These are phyloP conservation scores for Paramisgurnus dabryanus DNA, from an alignment of 2,113 vertebrate species.

Conservation along the genomic window DNA sequence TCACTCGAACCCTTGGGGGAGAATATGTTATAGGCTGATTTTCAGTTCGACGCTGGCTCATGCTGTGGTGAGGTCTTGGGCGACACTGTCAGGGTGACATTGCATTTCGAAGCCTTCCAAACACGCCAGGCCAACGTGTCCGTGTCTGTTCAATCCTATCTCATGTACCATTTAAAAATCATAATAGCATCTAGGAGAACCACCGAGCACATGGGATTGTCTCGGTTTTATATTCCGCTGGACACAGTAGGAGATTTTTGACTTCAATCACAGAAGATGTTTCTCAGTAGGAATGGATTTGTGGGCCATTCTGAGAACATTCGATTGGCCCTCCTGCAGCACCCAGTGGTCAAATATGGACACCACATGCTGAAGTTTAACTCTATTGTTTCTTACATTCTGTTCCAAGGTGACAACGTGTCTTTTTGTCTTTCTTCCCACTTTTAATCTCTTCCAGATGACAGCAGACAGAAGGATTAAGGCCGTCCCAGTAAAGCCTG, in stretches of 20 bases:
- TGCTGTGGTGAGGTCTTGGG: conserved; percentile 33
- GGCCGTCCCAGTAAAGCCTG: conserved; percentile 27
- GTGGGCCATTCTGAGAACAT: neutral
- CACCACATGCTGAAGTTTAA: conserved; percentile 46
- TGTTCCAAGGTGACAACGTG: conserved; percentile 33
- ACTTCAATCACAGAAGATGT: conserved; percentile 36
- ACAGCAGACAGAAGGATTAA: conserved; percentile 19
- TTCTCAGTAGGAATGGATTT: conserved; percentile 36
- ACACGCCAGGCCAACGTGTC: neutral
- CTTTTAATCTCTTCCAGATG: conserved; percentile 26
- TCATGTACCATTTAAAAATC: conserved; percentile 58
- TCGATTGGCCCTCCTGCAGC: conserved; percentile 57
- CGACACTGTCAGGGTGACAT: conserved; percentile 30
- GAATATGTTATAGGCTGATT: conserved; percentile 46
- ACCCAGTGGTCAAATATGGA: conserved; percentile 60
- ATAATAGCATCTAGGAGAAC: conserved; percentile 59
- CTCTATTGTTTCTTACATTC: neutral
- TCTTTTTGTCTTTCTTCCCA: conserved; percentile 20
- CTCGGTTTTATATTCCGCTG: conserved; percentile 18
- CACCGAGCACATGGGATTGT: conserved; percentile 5
- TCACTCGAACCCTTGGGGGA: conserved; percentile 30
- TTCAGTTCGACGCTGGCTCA: conserved; percentile 23
- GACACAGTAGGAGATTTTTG: conserved; percentile 35
- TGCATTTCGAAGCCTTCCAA: conserved; percentile 10
- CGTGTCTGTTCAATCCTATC: neutral